A percentile compares a stretch with the other conserved stretches of the same genome.
Evolutionary conservation across 2,797 vertebrate species (phyloP).

Genomic region (Chelmon rostratus): DNA sequence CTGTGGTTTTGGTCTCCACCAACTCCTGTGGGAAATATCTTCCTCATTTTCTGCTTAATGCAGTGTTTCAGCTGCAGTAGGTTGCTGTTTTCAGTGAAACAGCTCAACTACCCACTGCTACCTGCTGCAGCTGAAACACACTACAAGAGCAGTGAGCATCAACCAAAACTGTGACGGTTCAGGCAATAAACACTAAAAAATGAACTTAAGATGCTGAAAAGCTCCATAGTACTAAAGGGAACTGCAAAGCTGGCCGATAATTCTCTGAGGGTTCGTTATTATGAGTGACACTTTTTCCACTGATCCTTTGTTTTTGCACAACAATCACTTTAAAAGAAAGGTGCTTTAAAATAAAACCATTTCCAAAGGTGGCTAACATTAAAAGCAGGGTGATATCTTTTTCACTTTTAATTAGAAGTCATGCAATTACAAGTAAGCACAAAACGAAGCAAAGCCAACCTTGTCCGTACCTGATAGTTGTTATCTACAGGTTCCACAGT

Average conservation of each 20-base stretch:
- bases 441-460: background rate
- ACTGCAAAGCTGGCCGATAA: no score
- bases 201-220: background rate
- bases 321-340: background rate
- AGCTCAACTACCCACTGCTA: background rate
- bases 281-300: background rate
- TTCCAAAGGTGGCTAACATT: background rate
- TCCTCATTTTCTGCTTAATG: no score
- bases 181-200: background rate
- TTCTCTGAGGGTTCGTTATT: background rate
- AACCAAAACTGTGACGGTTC: background rate
- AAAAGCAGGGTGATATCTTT: background rate
- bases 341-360: background rate
- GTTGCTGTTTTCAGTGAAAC: no score
- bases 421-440: background rate
- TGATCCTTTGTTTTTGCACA: background rate
- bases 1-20: no score
- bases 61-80: no score
- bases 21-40: no score
- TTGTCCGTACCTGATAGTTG: conserved; percentile 85
- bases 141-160: background rate
- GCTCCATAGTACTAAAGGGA: no score
- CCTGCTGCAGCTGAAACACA: background rate
- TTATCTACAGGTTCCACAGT: conserved; percentile 88
- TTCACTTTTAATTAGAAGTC: no score